Evolutionary conservation across 2,888 invertebrate genomes (phyloP).

Genomic region (Cenopis cana): DNA sequence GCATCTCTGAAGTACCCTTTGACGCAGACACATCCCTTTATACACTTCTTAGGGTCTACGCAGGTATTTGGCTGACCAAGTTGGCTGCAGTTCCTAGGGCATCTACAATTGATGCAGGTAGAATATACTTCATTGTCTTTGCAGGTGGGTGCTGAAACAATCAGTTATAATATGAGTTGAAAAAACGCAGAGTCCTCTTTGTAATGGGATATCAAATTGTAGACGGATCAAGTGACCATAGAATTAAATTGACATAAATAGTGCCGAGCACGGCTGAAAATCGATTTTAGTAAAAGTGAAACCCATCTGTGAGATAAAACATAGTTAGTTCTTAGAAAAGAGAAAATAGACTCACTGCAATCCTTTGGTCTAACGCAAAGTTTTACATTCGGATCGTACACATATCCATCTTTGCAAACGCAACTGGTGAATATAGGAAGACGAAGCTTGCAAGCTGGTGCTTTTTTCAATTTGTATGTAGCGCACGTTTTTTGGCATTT

Average conservation of each 20-base stretch:
- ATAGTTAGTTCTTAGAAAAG: background rate
- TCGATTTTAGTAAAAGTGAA: too few species aligned
- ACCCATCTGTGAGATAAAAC: too few species aligned
- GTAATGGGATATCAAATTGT: too few species aligned
- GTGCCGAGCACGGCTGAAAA: too few species aligned
- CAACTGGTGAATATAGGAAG: slow-evolving; percentile 48
- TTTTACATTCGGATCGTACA: slow-evolving; percentile 47
- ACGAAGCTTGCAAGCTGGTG: slow-evolving; percentile 32
- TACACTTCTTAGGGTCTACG: slow-evolving; percentile 51
- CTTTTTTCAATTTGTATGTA: slow-evolving; percentile 45
- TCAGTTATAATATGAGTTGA: background rate
- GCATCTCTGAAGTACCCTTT: slow-evolving; percentile 52
- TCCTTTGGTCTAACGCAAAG: slow-evolving; percentile 43
- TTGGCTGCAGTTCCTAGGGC: slow-evolving; percentile 57
- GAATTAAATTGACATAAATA: too few species aligned
- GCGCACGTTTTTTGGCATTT: slow-evolving; percentile 40
- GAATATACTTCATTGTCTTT: slow-evolving; percentile 44
- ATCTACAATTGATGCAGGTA: slow-evolving; percentile 56
- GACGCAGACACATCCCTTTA: slow-evolving; percentile 58
- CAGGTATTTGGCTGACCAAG: slow-evolving; percentile 53
- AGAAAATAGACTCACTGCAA: slow-evolving; percentile 21
- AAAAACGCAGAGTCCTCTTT: background rate
- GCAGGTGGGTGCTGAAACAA: slow-evolving; percentile 19
- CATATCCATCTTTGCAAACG: slow-evolving; percentile 49
- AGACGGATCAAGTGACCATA: too few species aligned